These are phyloP conservation scores for Erebia palarica DNA, from an alignment of 2,888 invertebrate species.

Conservation along the genomic window DNA sequence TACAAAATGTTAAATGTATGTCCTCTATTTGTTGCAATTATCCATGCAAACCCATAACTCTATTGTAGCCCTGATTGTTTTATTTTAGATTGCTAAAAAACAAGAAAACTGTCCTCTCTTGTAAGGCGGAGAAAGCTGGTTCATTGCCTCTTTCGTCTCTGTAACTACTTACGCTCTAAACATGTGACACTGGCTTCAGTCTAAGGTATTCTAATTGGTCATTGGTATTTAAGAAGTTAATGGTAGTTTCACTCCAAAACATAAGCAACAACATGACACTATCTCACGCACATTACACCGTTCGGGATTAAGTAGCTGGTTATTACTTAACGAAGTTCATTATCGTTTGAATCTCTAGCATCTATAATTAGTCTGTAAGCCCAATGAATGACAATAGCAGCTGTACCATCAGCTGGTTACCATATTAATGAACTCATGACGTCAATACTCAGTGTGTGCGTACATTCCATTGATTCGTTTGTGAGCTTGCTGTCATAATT, in stretches of 20 bases:
- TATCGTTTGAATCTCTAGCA: constrained; percentile 11
- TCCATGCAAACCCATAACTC: too few relatives aligned
- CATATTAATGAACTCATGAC: constrained; percentile 58
- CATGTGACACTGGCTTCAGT: constrained; percentile 13
- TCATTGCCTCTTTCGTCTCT: constrained; percentile 26
- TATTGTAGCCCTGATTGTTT: not conserved
- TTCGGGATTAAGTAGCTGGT: not conserved
- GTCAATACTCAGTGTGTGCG: constrained; percentile 54
- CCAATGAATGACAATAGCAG: constrained; percentile 68
- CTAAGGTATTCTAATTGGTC: constrained; percentile 5
- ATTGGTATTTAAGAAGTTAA: constrained; percentile 10
- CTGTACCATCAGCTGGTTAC: constrained; percentile 63
- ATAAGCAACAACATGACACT: not conserved
- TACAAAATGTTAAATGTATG: not conserved
- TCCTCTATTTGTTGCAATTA: not conserved
- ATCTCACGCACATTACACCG: constrained; percentile 46
- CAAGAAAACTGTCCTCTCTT: constrained; percentile 13
- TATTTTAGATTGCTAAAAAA: not conserved
- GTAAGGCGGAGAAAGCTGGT: constrained; percentile 35
- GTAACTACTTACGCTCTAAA: constrained; percentile 29
- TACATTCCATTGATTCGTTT: constrained; percentile 17
- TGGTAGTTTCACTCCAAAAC: not conserved
- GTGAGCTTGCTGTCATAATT: constrained; percentile 6
- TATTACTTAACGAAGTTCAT: constrained; percentile 3
- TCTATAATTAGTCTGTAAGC: constrained; percentile 47